These are phyloP conservation scores for Drosophila pseudotakahashii DNA, from an alignment of 2,888 invertebrate genomes.

Conservation along the genomic window DNA sequence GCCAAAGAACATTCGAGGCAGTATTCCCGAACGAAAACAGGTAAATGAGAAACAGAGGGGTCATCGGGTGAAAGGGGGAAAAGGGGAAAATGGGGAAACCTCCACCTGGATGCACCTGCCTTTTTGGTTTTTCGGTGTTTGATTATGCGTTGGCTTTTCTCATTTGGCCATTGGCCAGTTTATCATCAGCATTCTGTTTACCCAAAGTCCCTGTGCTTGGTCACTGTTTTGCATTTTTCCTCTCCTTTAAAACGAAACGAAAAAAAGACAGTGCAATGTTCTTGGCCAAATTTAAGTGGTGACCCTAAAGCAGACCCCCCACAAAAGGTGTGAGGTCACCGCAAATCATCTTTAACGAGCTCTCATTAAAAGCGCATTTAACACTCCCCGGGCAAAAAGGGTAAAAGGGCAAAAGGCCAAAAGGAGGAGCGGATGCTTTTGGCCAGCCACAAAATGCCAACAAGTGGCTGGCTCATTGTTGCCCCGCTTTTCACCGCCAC, in stretches of 20 bases:
- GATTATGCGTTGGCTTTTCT: conserved; percentile 70
- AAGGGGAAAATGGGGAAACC: not conserved
- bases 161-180: conserved; percentile 35
- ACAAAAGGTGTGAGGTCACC: conserved; percentile 13
- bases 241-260: not conserved
- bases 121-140: conserved; percentile 63
- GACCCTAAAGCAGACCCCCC: no score
- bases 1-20: conserved; percentile 59
- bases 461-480: conserved; percentile 58
- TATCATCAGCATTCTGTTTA: conserved; percentile 47
- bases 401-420: not conserved
- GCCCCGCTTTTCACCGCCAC: conserved; percentile 6
- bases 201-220: conserved; percentile 6
- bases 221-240: conserved; percentile 34
- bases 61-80: not conserved
- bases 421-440: conserved; percentile 9
- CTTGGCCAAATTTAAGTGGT: conserved; percentile 6
- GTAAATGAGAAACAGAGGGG: conserved; percentile 29
- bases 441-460: conserved; percentile 44
- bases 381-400: conserved; percentile 6
- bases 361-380: conserved; percentile 61
- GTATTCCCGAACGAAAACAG: conserved; percentile 34
- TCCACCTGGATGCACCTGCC: conserved; percentile 22
- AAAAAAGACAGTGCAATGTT: conserved; percentile 11
- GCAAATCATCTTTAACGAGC: conserved; percentile 45